Base-by-base conservation (phyloP, 2,113 vertebrate genomes). In the Rhabdomys dilectus region DNA sequence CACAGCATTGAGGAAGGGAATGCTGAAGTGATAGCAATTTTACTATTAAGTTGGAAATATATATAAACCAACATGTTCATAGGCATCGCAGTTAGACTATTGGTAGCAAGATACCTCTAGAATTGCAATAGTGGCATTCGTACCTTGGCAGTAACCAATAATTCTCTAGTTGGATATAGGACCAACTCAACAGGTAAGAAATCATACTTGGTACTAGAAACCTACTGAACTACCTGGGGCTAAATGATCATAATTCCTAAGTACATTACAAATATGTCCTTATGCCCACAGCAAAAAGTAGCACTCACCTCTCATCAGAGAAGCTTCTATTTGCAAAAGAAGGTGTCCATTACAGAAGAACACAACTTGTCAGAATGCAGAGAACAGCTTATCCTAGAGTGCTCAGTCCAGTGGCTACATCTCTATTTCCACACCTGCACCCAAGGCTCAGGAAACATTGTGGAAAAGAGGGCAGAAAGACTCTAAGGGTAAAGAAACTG, bases 41-140 rank as follows among this genome's bases (percentile, higher is more conserved):
- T 60, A 53, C 72, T 88, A 78, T 81, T 82, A 76, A 77, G 86
- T 88, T 94, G 42, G 80, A 62, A 90, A 66, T 72, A 56, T 60
- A 22, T 22, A 22, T 22, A 85, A 39, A 64, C 62, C 24, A 62
- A 84, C 58, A 62, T 62, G 53, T 36, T 78, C 48, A 53, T 78
- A 53, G 16, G 31, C 31, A 19, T 78, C 29, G 17, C 7, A 51
- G 7, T 7, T 78, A 53, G 48, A 36, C 17, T 51, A 51, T 31
- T 53, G 45, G 29, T 78, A 3, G 31, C 7, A 17, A 53, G 29
- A 34, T 34, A 78, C 7, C 76, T 45, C 31, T 78, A 78, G 48
- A 53, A 17, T 31, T 19, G 29, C 31, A 53, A 53, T 53, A 34
- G 16, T 53, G 48, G 3, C 29, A 10, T 53, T 78, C 48, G 53